These are phyloP conservation scores for Metridium senile DNA, from an alignment of 92 coral and sea anemone genomes.

Conservation along the genomic window DNA sequence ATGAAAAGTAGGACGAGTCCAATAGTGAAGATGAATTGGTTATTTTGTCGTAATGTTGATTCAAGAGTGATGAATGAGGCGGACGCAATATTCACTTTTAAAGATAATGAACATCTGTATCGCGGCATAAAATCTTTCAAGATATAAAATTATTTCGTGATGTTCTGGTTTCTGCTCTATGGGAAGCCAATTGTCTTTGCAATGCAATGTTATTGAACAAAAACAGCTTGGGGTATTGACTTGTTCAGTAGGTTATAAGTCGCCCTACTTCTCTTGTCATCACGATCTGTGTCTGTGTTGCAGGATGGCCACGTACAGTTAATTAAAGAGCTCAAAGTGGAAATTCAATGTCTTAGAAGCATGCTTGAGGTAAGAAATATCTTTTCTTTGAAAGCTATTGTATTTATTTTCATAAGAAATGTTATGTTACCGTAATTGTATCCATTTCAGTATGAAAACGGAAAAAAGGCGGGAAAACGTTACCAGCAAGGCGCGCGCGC, in stretches of 20 bases:
- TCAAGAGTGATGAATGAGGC: not conserved
- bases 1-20: not conserved
- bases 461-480: not conserved
- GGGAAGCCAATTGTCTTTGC: not conserved
- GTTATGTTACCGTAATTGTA: too few relatives aligned
- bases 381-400: too few relatives aligned
- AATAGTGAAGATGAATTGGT: not conserved
- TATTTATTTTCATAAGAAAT: too few relatives aligned
- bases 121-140: not conserved
- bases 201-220: not conserved
- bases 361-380: conserved; percentile 70
- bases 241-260: too few relatives aligned
- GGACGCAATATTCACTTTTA: too few relatives aligned
- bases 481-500: not conserved
- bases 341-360: conserved; percentile 68
- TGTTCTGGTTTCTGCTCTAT: not conserved
- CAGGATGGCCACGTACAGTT: conserved; percentile 93
- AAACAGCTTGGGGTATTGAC: not conserved
- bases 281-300: not conserved
- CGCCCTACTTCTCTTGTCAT: not conserved
- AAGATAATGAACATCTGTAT: too few relatives aligned
- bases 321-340: conserved; percentile 84
- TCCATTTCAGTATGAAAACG: too few relatives aligned
- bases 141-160: not conserved
- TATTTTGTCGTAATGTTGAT: not conserved